Conservation (phyloP, 2,888 invertebrate genomes). For the Coecobrya sp. region DNA sequence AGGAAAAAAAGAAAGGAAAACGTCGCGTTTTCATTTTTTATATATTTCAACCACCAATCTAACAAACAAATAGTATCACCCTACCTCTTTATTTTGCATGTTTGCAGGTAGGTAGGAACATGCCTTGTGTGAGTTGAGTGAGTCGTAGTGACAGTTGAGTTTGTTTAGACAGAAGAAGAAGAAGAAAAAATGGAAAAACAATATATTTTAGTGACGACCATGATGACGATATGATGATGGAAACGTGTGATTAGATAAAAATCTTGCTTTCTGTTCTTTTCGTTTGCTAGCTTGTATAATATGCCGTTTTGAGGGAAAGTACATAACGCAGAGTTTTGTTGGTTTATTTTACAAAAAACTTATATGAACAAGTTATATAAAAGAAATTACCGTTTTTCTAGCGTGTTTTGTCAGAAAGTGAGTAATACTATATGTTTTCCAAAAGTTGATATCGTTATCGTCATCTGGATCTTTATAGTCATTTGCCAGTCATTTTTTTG, state of each 20-base stretch:
- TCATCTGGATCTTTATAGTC: constrained; percentile 5
- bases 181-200: background rate
- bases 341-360: constrained; percentile 9
- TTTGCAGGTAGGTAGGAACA: background rate
- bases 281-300: background rate
- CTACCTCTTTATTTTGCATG: constrained; percentile 34
- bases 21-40: constrained; percentile 16
- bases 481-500: constrained; percentile 19
- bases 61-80: constrained; percentile 21
- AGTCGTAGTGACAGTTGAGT: constrained; percentile 64
- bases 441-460: constrained; percentile 35
- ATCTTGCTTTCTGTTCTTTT: constrained; percentile 17
- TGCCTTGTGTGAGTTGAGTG: constrained; percentile 48
- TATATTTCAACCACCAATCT: background rate
- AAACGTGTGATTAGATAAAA: constrained; percentile 59
- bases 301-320: background rate
- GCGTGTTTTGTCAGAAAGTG: background rate
- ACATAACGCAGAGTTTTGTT: background rate
- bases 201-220: constrained; percentile 45
- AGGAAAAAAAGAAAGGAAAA: constrained; percentile 5
- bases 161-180: constrained; percentile 36
- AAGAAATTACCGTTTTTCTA: constrained; percentile 40
- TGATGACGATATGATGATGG: constrained; percentile 45
- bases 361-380: constrained; percentile 25
- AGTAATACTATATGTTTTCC: constrained; percentile 6